Base-by-base conservation (phyloP, 2,888 invertebrate species). In the Lordiphosa fenestrarum region DNA sequence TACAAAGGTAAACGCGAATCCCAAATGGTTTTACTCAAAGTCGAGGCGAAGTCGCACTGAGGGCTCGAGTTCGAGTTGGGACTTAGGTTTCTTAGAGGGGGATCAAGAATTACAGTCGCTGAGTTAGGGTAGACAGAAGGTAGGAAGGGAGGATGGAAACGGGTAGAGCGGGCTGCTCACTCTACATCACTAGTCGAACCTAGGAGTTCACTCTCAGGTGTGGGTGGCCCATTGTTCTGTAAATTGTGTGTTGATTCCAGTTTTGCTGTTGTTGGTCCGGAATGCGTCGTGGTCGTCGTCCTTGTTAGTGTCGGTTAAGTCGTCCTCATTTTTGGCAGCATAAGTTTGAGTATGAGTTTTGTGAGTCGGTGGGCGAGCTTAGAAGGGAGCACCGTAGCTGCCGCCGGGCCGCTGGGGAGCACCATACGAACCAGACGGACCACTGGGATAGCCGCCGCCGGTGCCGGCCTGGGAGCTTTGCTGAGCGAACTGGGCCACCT, bases 401-500 rank as follows among this genome's bases (percentile, higher is more conserved):
- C 93, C 91, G 84, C 93, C 91, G 67, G 93, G 93, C 66, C 91
- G 90, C 77, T 92, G 91, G 61, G 93, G 92, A 63, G 91, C 90
- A 64, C 92, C 91, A 88, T 92, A 92, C 49, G 91, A 91, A 47
- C 91, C 89, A 66, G 92, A 92, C 44, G 91, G 93, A 67, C 90
- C 92, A 61, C 90, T 90, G 59, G 90, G 90, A 47, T 88, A 88
- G 55, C 88, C 87, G 53, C 87, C 86, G 54, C 90, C 89, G 58
- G 90, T 90, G 73, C 90, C 90, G 40, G 90, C 89, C 75, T 91
- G 92, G 77, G 92, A 90, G 89, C 91, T 91, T 69, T 91, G 89
- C 90, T 95, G 95, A 76, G 94, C 92, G 91, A 93, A 95, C 86
- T 96, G 95, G 40, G 96, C 96, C 68, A 96, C 95, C 89, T 96